Base-by-base conservation (phyloP, 2,888 invertebrate genomes). In the Bombylius discolor region DNA sequence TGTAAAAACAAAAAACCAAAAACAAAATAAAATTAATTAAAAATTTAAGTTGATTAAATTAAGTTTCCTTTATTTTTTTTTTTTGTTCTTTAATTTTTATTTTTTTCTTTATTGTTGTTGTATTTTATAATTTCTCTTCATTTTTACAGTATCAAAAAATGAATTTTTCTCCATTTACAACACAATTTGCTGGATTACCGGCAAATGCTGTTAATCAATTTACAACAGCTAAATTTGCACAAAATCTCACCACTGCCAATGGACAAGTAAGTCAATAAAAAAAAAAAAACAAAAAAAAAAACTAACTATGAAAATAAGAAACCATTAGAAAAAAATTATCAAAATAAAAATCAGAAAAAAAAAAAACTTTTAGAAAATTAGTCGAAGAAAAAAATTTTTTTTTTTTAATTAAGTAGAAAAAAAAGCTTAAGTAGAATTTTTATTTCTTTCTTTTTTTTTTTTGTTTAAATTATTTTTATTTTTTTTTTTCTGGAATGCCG, bases 121-220 rank as follows among this genome's bases (percentile, higher is more conserved):
- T 44, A 50, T 14, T 13, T 33, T 11, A 42, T 11, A 42, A 42
- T 42, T 11, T 52, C 44, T 56, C n/a, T 36, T 32, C 46, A 45
- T 55, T 51, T 51, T 62, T 63, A 51, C 56, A 66, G 66, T 60
- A 61, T 58, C 63, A 63, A 58, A 66, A 62, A 56, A 89, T 89
- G 88, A 89, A 88, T 76, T 88, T 87, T 71, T 81, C 85, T 59
- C 82, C 86, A 60, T 87, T 87, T 70, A 76, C 79, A 67, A 72
- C 79, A 71, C 73, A 82, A 69, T 81, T 82, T 60, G 77, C 79
- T 48, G 78, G 80, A 42, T 67, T 82, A 63, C 81, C 84, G 46
- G 76, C 84, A 69, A 80, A 78, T 67, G 70, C 82, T 70, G 63
- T 78, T 57, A 77, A 77, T 60, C 80, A 81, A 66, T 81, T 81